Evolutionary conservation across 2,797 vertebrate species (phyloP).

Genomic region (Muscicapa striata): DNA sequence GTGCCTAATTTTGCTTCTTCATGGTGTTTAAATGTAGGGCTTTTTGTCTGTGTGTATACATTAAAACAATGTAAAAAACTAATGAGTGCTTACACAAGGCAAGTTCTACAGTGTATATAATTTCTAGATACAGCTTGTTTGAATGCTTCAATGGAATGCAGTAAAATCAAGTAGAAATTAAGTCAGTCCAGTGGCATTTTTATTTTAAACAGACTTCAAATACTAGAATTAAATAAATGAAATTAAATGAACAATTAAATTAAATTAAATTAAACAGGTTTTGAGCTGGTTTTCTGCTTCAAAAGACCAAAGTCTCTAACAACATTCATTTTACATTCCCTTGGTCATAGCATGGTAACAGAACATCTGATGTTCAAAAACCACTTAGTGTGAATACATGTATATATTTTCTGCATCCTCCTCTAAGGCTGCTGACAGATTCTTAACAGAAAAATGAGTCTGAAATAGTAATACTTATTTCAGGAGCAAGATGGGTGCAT

Average conservation of each 20-base stretch:
- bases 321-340: neutral
- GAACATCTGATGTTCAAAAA: neutral
- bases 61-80: constrained; percentile 10
- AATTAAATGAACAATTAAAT: constrained; percentile 17
- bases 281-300: neutral
- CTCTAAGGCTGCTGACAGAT: constrained; percentile 18
- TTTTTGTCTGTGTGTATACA: neutral
- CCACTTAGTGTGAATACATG: neutral
- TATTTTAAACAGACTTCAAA: constrained; percentile 35
- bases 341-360: neutral
- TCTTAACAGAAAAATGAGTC: neutral
- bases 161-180: constrained; percentile 32
- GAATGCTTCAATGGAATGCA: neutral
- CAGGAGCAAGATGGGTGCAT: neutral
- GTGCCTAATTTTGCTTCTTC: neutral
- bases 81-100: neutral
- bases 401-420: constrained; percentile 23
- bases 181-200: neutral
- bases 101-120: neutral
- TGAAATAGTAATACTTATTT: constrained; percentile 13
- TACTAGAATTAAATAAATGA: constrained; percentile 27
- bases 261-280: neutral
- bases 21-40: neutral
- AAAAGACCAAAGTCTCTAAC: neutral
- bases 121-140: constrained; percentile 15